Evolutionary conservation across 2,113 vertebrate genomes (phyloP).

Genomic region (Thryonomys swinderianus): DNA sequence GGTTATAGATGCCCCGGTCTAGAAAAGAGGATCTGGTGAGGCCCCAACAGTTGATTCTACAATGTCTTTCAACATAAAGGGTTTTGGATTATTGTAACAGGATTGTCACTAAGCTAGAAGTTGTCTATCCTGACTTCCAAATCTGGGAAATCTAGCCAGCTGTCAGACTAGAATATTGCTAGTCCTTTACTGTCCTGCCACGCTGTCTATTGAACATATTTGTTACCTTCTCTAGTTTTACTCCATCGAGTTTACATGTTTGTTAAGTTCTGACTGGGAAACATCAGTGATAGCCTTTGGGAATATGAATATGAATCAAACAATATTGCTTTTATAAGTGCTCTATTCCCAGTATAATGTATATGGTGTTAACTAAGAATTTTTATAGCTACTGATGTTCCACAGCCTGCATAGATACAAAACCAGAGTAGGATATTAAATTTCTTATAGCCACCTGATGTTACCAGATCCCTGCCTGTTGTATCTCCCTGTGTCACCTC

Average conservation of each 20-base stretch:
- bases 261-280: neutral
- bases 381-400: neutral
- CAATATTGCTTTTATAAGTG: neutral
- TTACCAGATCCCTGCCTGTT: neutral
- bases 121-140: neutral
- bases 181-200: neutral
- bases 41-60: neutral
- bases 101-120: neutral
- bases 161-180: neutral
- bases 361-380: conserved; percentile 52
- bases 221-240: neutral
- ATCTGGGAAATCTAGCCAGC: neutral
- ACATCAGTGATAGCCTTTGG: neutral
- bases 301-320: conserved; percentile 43
- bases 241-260: neutral
- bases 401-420: neutral
- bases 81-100: neutral
- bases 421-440: conserved; percentile 6
- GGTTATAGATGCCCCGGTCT: neutral
- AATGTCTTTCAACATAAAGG: neutral
- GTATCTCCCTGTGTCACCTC: neutral
- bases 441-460: conserved; percentile 9
- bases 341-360: conserved; percentile 40
- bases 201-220: neutral
- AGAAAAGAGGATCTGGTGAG: neutral